phyloP scores from a whole-genome alignment of 2,888 invertebrate species.

The Spilosoma lubricipeda region DNA sequence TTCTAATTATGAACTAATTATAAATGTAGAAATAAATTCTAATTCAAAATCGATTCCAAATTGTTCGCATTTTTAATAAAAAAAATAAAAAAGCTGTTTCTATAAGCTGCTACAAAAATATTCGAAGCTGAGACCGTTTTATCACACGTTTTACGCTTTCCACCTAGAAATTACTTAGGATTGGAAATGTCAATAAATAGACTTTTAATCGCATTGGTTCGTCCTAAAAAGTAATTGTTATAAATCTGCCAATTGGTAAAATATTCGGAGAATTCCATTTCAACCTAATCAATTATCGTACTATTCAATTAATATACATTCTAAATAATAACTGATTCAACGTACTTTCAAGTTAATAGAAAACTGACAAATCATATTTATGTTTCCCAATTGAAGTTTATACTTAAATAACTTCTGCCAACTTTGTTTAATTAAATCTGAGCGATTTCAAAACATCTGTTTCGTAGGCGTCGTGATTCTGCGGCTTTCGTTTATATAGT shows the following conservation, averaged over 20 bases:
- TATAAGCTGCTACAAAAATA: too few relatives aligned
- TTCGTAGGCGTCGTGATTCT: slow-evolving; percentile 47
- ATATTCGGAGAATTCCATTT: neutral
- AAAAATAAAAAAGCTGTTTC: too few relatives aligned
- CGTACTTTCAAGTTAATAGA: slow-evolving; percentile 35
- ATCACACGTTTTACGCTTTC: too few relatives aligned
- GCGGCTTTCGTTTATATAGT: slow-evolving; percentile 54
- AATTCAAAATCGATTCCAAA: too few relatives aligned
- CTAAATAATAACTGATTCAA: neutral
- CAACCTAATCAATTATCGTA: neutral
- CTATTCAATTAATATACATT: neutral
- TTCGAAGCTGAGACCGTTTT: too few relatives aligned
- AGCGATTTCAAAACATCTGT: slow-evolving; percentile 73
- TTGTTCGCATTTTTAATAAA: too few relatives aligned
- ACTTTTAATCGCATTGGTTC: neutral
- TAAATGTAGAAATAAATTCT: too few relatives aligned
- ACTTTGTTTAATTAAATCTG: slow-evolving; percentile 77
- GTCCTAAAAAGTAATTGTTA: neutral
- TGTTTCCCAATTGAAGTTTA: slow-evolving; percentile 51
- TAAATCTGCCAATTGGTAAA: neutral
- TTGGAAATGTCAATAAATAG: too few relatives aligned
- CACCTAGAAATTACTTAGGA: too few relatives aligned
- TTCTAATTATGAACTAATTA: neutral
- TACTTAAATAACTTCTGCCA: slow-evolving; percentile 52
- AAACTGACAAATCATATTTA: slow-evolving; percentile 59